Evolutionary conservation across 2,888 invertebrate genomes (phyloP).

Genomic region (Taenaris catops): DNA sequence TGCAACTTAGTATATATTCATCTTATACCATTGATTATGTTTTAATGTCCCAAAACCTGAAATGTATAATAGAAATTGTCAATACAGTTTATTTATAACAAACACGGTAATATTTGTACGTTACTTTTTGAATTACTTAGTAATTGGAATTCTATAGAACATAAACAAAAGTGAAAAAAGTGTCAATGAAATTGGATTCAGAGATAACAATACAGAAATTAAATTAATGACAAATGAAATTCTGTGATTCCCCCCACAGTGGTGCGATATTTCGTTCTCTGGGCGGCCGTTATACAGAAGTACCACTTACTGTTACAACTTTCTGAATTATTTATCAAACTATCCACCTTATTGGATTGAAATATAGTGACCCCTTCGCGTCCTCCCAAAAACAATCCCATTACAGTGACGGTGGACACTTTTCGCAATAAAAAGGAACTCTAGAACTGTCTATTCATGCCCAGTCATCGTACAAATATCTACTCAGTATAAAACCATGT

Average conservation of each 20-base stretch:
- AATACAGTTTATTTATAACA: too few relatives aligned
- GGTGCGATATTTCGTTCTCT: constrained; percentile 48
- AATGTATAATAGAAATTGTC: too few relatives aligned
- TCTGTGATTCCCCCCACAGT: constrained; percentile 48
- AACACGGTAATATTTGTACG: too few relatives aligned
- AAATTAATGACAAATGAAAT: constrained; percentile 56
- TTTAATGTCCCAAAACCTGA: too few relatives aligned
- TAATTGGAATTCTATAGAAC: too few relatives aligned
- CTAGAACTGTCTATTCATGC: constrained; percentile 15
- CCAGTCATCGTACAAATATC: constrained; percentile 15
- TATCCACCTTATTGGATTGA: constrained; percentile 72
- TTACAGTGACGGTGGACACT: constrained; percentile 33
- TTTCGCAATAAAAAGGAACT: constrained; percentile 21
- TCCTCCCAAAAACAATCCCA: constrained; percentile 42
- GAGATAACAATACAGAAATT: constrained; percentile 36
- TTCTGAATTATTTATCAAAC: constrained; percentile 74
- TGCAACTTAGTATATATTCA: too few relatives aligned
- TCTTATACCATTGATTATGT: too few relatives aligned
- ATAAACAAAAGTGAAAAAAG: too few relatives aligned
- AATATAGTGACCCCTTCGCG: constrained; percentile 49
- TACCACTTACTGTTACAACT: constrained; percentile 75
- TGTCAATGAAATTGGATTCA: too few relatives aligned
- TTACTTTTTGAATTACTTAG: too few relatives aligned
- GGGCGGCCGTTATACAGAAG: constrained; percentile 61
- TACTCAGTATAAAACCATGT: constrained; percentile 7